These are phyloP conservation scores for Hiodon tergisus DNA, from an alignment of 2,113 vertebrate species.

Conservation along the genomic window DNA sequence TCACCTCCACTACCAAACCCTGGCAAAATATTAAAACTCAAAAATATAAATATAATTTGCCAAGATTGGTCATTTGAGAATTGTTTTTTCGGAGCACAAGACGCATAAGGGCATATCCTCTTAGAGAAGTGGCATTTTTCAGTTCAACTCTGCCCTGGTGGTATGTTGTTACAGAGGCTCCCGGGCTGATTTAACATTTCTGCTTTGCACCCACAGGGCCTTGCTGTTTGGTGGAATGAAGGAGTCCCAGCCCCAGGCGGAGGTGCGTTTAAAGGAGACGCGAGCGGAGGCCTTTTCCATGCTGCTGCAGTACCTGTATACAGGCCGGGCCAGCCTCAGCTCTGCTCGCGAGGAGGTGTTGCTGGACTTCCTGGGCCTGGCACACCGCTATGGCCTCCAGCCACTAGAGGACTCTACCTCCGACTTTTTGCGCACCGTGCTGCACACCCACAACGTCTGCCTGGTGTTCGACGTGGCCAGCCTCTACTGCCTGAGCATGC, in stretches of 20 bases:
- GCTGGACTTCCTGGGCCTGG: slow-evolving; percentile 89
- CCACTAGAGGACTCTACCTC: slow-evolving; percentile 92
- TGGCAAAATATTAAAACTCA: too few relatives aligned
- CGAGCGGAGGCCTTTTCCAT: slow-evolving; percentile 91
- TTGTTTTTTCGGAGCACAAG: too few relatives aligned
- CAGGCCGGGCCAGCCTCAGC: slow-evolving; percentile 84
- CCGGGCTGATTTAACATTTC: not conserved
- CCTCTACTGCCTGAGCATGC: slow-evolving; percentile 82
- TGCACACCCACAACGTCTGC: slow-evolving; percentile 91
- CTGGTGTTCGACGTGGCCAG: slow-evolving; percentile 95
- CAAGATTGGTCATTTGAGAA: too few relatives aligned
- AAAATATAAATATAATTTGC: too few relatives aligned
- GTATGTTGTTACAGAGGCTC: too few relatives aligned
- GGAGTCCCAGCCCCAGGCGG: slow-evolving; percentile 89
- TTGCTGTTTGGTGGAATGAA: slow-evolving; percentile 93
- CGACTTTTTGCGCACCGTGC: slow-evolving; percentile 90
- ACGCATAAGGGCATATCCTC: too few relatives aligned
- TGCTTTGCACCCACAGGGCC: slow-evolving; percentile 63
- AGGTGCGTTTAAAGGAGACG: slow-evolving; percentile 89
- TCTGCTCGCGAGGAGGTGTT: slow-evolving; percentile 90
- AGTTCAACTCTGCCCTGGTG: too few relatives aligned
- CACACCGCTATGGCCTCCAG: slow-evolving; percentile 93
- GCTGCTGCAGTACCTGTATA: slow-evolving; percentile 94
- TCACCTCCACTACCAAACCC: too few relatives aligned
- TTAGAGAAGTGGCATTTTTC: too few relatives aligned